phyloP scores from a whole-genome alignment of 2,113 vertebrate genomes.

The Thalassarche chlororhynchos region DNA sequence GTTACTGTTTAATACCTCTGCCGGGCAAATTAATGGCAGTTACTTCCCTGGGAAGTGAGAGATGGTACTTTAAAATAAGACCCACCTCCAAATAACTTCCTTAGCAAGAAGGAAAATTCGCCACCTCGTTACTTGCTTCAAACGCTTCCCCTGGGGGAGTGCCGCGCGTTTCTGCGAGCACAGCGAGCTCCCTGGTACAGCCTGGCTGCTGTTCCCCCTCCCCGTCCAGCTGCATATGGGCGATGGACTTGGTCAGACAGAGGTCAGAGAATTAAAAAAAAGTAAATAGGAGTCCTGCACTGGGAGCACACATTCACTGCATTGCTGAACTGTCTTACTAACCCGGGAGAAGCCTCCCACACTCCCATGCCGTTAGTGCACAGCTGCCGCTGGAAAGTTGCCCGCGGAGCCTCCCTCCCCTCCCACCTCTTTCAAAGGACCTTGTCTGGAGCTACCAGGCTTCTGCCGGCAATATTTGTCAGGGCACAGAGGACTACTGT shows the following conservation, averaged over 20 bases:
- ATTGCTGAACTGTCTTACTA: slow-evolving; percentile 31
- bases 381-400: slow-evolving; percentile 57
- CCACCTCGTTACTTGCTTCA: not conserved
- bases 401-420: not conserved
- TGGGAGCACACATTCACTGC: not conserved
- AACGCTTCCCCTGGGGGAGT: not conserved
- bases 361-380: not conserved
- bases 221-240: not conserved
- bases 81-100: not conserved
- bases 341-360: not conserved
- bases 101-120: not conserved
- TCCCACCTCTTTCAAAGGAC: slow-evolving; percentile 1
- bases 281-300: not conserved
- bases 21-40: not conserved
- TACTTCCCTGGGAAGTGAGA: not conserved
- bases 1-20: not conserved
- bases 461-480: slow-evolving; percentile 12
- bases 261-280: slow-evolving; percentile 6
- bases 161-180: accelerated
- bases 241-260: not conserved
- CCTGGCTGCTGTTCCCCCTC: not conserved
- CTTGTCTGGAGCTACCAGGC: slow-evolving; percentile 21
- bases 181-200: not conserved
- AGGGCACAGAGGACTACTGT: slow-evolving; percentile 24
- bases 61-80: not conserved